A percentile compares a stretch with the other conserved stretches of the same genome.
phyloP scores from a whole-genome alignment of 1,140 invertebrate species.

The Panulirus ornatus region DNA sequence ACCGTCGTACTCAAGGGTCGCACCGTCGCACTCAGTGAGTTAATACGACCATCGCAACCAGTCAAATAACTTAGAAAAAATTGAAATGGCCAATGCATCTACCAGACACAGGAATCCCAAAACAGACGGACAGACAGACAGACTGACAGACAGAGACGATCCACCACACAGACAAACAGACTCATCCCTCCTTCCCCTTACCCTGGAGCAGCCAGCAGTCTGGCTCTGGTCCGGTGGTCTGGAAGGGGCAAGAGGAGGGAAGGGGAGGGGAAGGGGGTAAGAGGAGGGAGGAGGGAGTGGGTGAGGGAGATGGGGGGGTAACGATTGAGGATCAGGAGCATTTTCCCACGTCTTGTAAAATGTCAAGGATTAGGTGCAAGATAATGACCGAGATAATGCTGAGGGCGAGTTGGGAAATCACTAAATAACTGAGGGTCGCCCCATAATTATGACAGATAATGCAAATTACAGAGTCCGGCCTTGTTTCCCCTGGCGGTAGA shows the following conservation, averaged over 20 bases:
- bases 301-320: neutral
- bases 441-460: conserved; percentile 50
- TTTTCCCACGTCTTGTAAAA: conserved; percentile 36
- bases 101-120: too few relatives aligned
- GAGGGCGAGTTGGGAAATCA: conserved; percentile 44
- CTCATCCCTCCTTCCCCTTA: too few relatives aligned
- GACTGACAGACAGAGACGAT: too few relatives aligned
- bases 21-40: too few relatives aligned
- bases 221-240: too few relatives aligned
- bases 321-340: neutral
- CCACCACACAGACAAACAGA: too few relatives aligned
- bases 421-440: conserved; percentile 38
- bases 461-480: conserved; percentile 30
- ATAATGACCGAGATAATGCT: conserved; percentile 38
- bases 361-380: conserved; percentile 26
- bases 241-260: neutral
- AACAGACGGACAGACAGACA: too few relatives aligned
- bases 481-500: conserved; percentile 21
- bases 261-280: neutral
- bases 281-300: neutral
- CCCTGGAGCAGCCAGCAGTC: too few relatives aligned
- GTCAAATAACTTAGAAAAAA: too few relatives aligned
- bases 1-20: too few relatives aligned
- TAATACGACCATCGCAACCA: too few relatives aligned
- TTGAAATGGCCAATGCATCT: too few relatives aligned